Evolutionary conservation across 2,113 vertebrate genomes (phyloP), one percentile per base, ranked within the genome.

Genomic region (Xiphophorus maculatus): DNA sequence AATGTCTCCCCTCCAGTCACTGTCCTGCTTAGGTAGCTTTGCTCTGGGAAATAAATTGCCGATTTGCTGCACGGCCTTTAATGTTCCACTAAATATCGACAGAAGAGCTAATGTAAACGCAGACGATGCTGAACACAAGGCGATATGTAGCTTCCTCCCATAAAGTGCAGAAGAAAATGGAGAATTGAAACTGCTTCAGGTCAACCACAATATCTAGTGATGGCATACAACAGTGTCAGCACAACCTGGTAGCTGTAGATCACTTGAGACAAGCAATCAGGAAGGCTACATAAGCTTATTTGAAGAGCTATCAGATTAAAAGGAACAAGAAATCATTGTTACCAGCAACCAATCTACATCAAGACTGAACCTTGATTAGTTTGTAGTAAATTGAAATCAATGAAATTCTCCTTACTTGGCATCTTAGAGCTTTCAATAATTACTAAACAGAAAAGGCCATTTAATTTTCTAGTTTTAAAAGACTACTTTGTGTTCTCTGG

Each of bases 11-110:
- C 66, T 73, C 35, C 66, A 66, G 69, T 30, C 33, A 32, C 63
- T 30, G 63, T 86, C 82, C 87, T 87, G 84, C 88, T 90, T 81
- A 89, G 84, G 73, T 68, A 62, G 82, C 85, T 81, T 37, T 81
- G 85, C 81, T 82, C 78, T 76, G 76, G 81, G 69, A 88, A 81
- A 90, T 84, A 88, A 88, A 90, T 74, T 74, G 71, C 87, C 63
- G 63, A 88, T 83, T 83, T 80, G 80, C 77, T 65, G 79, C 66
- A 79, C 48, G 66, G 69, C 85, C 81, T 91, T 92, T 90, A 93
- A 91, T 74, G 91, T 85, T 79, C 89, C 86, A 73, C 90, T 92
- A 91, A 92, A 93, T 93, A 93, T 92, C 81, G 84, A 92, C 83
- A 80, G 42, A 82, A 79, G 86, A 87, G 88, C 83, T 87, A 88